phyloP scores from a whole-genome alignment of 2,888 invertebrate species.

The Arrhopalites spinosus region DNA sequence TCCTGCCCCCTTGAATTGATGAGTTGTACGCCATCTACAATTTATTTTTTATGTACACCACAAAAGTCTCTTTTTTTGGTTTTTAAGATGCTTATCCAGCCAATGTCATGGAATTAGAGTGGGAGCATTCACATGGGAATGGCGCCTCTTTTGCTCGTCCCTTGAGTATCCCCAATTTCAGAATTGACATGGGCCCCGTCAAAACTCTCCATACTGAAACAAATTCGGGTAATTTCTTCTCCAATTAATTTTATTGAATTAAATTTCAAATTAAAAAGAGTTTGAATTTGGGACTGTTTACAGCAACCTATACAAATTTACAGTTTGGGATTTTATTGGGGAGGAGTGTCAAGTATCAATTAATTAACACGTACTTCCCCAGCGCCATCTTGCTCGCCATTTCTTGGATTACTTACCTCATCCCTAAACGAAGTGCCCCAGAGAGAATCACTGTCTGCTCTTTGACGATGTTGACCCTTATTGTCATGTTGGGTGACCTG shows the following conservation, averaged over 20 bases:
- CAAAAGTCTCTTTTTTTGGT: background rate
- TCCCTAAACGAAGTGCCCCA: background rate
- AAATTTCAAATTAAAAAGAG: no score
- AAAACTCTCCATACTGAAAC: no score
- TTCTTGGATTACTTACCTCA: background rate
- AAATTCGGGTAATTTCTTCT: no score
- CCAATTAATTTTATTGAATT: no score
- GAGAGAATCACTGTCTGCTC: background rate
- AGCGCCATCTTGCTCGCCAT: background rate
- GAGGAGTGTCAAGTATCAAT: background rate
- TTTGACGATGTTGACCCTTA: background rate
- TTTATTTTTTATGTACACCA: background rate
- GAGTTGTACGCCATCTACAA: background rate
- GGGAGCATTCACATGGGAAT: background rate
- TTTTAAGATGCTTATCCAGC: background rate
- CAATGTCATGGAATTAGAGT: background rate
- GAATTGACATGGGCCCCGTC: no score
- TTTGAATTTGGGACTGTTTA: no score
- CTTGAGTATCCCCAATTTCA: no score
- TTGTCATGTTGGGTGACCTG: background rate
- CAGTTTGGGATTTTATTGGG: background rate
- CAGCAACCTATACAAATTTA: background rate
- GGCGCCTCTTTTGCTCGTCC: background rate
- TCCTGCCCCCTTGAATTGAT: background rate
- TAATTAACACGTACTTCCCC: background rate